A percentile compares a stretch with the other conserved stretches of the same genome.
Evolutionary conservation across 1,140 invertebrate species (phyloP).

Genomic region (Rhizoglyphus robini): DNA sequence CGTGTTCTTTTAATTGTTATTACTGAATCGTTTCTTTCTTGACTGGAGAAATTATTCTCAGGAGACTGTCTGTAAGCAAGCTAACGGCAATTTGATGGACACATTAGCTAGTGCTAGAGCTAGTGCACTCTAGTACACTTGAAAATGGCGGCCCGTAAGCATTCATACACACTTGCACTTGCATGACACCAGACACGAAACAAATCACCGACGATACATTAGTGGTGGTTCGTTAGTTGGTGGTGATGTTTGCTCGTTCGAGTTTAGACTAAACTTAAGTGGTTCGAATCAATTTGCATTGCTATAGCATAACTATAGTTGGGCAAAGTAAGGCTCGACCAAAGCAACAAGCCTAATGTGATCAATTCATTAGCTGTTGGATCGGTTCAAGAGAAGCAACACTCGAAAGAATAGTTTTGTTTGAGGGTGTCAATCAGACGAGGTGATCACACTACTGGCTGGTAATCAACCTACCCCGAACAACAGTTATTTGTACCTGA

Average conservation of each 20-base stretch:
- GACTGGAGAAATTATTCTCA: neutral
- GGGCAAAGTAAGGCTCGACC: too few species aligned
- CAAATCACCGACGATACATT: neutral
- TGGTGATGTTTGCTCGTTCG: neutral
- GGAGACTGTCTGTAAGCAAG: neutral
- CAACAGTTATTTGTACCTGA: neutral
- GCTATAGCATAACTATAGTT: too few species aligned
- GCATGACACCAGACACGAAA: neutral
- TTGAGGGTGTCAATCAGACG: neutral
- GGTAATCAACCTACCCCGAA: neutral
- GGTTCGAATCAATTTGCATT: neutral
- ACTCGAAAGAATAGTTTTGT: neutral
- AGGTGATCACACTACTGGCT: too few species aligned
- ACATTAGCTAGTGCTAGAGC: too few species aligned
- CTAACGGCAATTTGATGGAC: neutral
- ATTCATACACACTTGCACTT: too few species aligned
- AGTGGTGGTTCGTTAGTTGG: too few species aligned
- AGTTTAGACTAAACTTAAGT: too few species aligned
- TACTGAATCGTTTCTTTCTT: too few species aligned
- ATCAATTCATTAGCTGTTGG: neutral
- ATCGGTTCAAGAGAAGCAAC: too few species aligned
- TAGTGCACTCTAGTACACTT: too few species aligned
- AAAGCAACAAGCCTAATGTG: neutral
- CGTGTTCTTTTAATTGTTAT: neutral
- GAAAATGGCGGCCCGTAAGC: neutral